Conservation (phyloP, 92 coral and sea anemone genomes). For the Actinernus sp. region DNA sequence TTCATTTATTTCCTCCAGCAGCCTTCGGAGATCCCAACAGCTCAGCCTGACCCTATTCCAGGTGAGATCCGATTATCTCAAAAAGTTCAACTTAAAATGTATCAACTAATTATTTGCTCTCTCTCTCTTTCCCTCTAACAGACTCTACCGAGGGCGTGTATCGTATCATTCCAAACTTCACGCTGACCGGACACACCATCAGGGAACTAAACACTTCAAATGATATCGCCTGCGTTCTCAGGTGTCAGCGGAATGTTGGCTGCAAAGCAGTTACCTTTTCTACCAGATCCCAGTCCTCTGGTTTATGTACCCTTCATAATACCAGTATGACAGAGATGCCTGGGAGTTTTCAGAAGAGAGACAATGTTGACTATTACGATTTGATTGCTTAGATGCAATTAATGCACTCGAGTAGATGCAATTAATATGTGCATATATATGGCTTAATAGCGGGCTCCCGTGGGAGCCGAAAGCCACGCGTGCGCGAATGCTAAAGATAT, state of each 20-base stretch:
- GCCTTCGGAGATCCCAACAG: too few relatives aligned
- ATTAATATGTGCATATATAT: too few relatives aligned
- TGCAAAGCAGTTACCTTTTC: constrained; percentile 26
- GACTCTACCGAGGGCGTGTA: constrained; percentile 5
- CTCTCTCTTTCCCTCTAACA: constrained; percentile 3
- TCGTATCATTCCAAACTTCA: constrained; percentile 4
- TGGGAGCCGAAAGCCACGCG: too few relatives aligned
- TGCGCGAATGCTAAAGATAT: too few relatives aligned
- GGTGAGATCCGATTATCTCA: neutral
- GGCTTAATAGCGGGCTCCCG: too few relatives aligned
- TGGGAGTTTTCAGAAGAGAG: constrained; percentile 3
- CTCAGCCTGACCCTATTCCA: neutral
- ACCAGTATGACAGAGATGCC: constrained; percentile 12
- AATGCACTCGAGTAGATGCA: too few relatives aligned
- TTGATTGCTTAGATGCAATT: too few relatives aligned
- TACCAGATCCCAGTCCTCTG: constrained; percentile 16
- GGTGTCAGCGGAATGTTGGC: constrained; percentile 12
- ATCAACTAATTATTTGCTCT: neutral
- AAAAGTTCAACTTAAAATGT: neutral
- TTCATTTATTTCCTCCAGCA: too few relatives aligned
- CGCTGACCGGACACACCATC: constrained; percentile 7
- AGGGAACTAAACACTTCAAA: constrained; percentile 4
- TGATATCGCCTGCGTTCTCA: constrained; percentile 24
- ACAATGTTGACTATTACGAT: constrained; percentile 12
- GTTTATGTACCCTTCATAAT: constrained; percentile 18